Conservation (phyloP, 2,113 vertebrate genomes). For the Nothoprocta perdicaria region DNA sequence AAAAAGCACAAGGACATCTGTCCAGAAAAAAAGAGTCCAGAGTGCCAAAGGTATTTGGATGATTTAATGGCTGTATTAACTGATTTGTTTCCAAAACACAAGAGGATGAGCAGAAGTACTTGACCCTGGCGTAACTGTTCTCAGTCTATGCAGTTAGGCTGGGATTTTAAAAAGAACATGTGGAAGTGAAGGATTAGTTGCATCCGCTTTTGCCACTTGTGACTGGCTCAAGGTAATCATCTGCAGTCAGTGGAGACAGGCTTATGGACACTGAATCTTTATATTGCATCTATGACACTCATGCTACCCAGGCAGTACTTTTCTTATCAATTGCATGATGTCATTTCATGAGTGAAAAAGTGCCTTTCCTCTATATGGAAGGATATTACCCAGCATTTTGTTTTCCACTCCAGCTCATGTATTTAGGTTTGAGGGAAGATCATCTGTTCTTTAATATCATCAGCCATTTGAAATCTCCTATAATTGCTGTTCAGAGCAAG, state of each 20-base stretch:
- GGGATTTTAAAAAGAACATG: background rate
- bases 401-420: background rate
- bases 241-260: background rate
- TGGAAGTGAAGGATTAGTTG: background rate
- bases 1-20: rapidly evolving
- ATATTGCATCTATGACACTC: background rate
- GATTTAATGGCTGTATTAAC: background rate
- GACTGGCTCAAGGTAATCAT: background rate
- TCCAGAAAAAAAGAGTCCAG: background rate
- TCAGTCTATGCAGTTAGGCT: background rate
- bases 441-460: background rate
- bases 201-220: background rate
- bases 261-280: background rate
- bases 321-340: background rate
- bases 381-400: background rate
- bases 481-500: slow-evolving; percentile 1
- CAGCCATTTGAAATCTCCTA: slow-evolving; percentile 29
- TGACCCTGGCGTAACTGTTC: background rate
- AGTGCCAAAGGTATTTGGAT: background rate
- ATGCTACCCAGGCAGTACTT: background rate
- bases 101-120: background rate
- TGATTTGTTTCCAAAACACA: background rate
- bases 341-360: background rate
- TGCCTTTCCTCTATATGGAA: background rate
- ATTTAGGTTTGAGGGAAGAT: background rate